These are phyloP conservation scores for Scarus forsteni DNA, from an alignment of 2,797 vertebrate genomes.

Conservation along the genomic window DNA sequence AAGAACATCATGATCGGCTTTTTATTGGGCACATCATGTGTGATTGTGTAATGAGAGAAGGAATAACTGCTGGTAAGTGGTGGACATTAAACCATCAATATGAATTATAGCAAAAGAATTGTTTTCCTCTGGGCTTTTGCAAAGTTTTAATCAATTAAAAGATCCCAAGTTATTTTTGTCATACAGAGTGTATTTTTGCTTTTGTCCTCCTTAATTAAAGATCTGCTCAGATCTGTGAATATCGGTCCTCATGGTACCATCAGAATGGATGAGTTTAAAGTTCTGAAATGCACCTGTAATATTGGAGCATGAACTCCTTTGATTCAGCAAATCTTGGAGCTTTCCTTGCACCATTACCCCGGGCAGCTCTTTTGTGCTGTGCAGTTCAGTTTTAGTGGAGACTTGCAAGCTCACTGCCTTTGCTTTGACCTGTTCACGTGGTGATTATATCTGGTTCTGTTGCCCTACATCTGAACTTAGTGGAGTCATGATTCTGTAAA, in stretches of 20 bases:
- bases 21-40: neutral
- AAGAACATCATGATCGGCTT: no score
- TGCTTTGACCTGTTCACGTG: neutral
- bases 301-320: neutral
- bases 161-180: no score
- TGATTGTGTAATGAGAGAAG: neutral
- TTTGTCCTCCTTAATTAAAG: neutral
- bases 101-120: no score
- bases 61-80: no score
- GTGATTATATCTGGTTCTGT: neutral
- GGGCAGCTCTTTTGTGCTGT: neutral
- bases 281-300: conserved; percentile 8
- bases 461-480: neutral
- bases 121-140: no score
- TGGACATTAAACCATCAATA: no score
- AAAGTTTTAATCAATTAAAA: no score
- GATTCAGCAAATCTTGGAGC: neutral
- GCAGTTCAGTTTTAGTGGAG: neutral
- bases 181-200: no score
- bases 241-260: neutral
- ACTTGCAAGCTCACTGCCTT: neutral
- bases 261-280: neutral
- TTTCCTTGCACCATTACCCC: neutral
- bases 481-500: neutral
- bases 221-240: neutral